These are phyloP conservation scores for Nipponia nippon DNA, from an alignment of 2,113 vertebrate species.

Conservation along the genomic window DNA sequence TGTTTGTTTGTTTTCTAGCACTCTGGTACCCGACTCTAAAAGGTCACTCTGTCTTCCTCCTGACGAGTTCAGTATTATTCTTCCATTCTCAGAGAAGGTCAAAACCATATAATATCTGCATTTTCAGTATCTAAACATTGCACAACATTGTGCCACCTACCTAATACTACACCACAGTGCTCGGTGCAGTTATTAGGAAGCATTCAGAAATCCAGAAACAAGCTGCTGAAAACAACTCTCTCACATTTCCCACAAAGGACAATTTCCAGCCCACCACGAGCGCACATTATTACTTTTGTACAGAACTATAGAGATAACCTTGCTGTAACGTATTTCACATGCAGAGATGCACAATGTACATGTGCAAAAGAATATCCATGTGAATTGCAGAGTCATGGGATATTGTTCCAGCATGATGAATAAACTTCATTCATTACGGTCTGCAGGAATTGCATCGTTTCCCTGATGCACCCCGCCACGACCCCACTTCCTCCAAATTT, in stretches of 20 bases:
- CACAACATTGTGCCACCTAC: background rate
- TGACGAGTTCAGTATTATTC: background rate
- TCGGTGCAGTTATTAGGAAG: background rate
- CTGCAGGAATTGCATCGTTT: background rate
- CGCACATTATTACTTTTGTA: background rate
- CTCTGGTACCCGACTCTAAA: background rate
- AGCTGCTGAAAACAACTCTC: background rate
- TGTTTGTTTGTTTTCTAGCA: background rate
- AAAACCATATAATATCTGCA: background rate
- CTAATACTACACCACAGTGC: background rate
- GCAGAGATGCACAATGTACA: background rate
- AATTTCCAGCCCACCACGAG: background rate
- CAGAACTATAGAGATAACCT: background rate
- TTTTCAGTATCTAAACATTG: background rate
- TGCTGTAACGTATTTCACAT: accelerated
- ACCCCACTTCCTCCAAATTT: background rate
- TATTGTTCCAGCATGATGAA: accelerated
- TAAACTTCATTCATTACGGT: background rate
- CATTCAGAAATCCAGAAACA: background rate
- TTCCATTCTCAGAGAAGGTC: background rate
- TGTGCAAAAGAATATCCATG: accelerated
- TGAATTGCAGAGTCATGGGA: accelerated
- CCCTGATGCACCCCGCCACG: background rate
- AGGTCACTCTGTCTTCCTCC: background rate
- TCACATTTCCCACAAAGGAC: background rate